Percentiles rank a stretch among this genome's conserved stretches.
phyloP scores from a whole-genome alignment of 2,113 vertebrate genomes.

The Callionymus lyra region DNA sequence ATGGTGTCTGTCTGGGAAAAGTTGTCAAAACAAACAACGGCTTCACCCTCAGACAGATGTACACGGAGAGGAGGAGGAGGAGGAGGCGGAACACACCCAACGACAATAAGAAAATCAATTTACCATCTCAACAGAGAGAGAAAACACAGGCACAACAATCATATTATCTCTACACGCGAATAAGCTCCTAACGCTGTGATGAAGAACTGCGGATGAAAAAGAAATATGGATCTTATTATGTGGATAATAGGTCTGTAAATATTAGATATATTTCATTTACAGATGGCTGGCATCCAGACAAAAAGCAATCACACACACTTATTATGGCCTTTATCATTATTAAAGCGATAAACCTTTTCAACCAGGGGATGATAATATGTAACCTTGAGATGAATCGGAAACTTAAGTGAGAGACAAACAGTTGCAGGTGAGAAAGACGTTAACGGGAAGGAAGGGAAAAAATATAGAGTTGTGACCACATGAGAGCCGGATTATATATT shows the following conservation, averaged over 20 bases:
- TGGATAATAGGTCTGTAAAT: constrained; percentile 54
- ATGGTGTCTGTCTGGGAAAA: no score
- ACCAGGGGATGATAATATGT: not conserved
- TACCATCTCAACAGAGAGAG: constrained; percentile 28
- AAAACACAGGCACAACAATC: constrained; percentile 41
- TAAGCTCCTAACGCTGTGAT: constrained; percentile 41
- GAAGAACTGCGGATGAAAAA: constrained; percentile 43
- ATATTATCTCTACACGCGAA: constrained; percentile 32
- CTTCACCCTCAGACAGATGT: constrained; percentile 21
- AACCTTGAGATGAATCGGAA: not conserved
- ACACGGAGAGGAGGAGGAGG: constrained; percentile 8
- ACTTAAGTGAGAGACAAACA: not conserved
- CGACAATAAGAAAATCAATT: constrained; percentile 28
- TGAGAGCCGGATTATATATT: constrained; percentile 13
- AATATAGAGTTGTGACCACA: not conserved
- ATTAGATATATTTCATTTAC: constrained; percentile 54
- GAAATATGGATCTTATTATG: constrained; percentile 59
- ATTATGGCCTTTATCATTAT: no score
- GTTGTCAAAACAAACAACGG: no score
- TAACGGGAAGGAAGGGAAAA: constrained; percentile 9
- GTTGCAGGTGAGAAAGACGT: constrained; percentile 16
- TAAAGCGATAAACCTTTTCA: not conserved
- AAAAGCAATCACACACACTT: not conserved
- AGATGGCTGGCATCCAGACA: constrained; percentile 24
- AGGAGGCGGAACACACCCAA: constrained; percentile 8